These are phyloP conservation scores for Notothenia rossii DNA, from an alignment of 2,113 vertebrate species.

Conservation along the genomic window DNA sequence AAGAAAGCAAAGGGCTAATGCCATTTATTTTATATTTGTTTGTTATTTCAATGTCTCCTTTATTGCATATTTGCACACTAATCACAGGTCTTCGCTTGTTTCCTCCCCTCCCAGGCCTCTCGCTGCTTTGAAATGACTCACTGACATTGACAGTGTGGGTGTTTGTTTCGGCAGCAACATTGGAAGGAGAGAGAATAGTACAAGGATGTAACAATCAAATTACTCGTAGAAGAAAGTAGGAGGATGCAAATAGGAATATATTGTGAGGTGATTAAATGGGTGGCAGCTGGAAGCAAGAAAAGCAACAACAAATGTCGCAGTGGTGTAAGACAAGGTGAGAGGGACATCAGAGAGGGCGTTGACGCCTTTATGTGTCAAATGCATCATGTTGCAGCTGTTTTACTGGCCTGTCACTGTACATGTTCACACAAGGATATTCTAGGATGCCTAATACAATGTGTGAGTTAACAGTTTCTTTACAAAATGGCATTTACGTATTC, in stretches of 20 bases:
- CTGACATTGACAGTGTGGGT: constrained; percentile 57
- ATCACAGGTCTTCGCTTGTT: constrained; percentile 45
- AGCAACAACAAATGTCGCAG: background rate
- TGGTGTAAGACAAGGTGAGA: constrained; percentile 18
- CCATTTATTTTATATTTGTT: constrained; percentile 8
- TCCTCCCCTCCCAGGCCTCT: constrained; percentile 36
- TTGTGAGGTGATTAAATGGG: constrained; percentile 7
- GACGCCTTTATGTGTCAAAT: constrained; percentile 1
- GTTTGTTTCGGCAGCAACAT: constrained; percentile 50
- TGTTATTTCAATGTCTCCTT: background rate
- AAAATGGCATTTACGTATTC: background rate
- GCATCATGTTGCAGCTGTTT: background rate
- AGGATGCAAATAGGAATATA: background rate
- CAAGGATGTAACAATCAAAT: constrained; percentile 21
- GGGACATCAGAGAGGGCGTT: background rate
- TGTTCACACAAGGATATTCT: background rate
- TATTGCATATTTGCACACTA: constrained; percentile 32
- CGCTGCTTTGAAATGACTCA: constrained; percentile 41
- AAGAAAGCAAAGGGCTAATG: background rate
- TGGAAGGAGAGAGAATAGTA: constrained; percentile 7
- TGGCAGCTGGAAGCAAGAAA: background rate
- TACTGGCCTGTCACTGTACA: background rate
- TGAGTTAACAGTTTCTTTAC: background rate
- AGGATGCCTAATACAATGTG: background rate
- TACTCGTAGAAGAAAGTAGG: background rate